These are phyloP conservation scores for Corapipo altera DNA, from an alignment of 2,113 vertebrate species.

Conservation along the genomic window DNA sequence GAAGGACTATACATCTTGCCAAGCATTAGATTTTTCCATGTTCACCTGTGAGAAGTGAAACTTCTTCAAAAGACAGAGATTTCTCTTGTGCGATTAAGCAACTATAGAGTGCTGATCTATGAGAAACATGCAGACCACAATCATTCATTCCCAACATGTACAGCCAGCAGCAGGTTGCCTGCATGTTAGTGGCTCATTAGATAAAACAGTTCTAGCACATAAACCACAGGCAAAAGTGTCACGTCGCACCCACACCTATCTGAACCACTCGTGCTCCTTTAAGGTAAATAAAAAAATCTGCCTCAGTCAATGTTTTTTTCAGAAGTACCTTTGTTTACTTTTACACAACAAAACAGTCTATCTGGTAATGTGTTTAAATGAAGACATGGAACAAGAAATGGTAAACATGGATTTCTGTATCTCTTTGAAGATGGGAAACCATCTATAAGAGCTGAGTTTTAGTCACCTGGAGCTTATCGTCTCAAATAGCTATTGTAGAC, in stretches of 20 bases:
- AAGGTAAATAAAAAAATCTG: neutral
- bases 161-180: neutral
- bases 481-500: neutral
- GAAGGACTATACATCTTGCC: neutral
- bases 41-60: constrained; percentile 13
- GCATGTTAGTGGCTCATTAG: neutral
- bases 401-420: neutral
- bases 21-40: neutral
- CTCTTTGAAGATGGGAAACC: neutral
- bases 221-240: constrained; percentile 69
- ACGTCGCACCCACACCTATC: constrained; percentile 38
- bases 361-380: neutral
- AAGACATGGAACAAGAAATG: neutral
- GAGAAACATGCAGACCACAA: constrained; percentile 45
- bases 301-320: neutral
- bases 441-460: neutral
- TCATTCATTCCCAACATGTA: constrained; percentile 33
- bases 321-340: neutral
- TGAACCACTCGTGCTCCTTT: neutral
- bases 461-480: neutral
- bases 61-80: constrained; percentile 18
- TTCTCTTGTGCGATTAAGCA: constrained; percentile 20
- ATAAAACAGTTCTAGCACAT: constrained; percentile 36
- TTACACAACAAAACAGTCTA: neutral
- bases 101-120: constrained; percentile 14